Conservation (phyloP, 2,113 vertebrate species). For the Cryptoleucopteryx plumbea region DNA sequence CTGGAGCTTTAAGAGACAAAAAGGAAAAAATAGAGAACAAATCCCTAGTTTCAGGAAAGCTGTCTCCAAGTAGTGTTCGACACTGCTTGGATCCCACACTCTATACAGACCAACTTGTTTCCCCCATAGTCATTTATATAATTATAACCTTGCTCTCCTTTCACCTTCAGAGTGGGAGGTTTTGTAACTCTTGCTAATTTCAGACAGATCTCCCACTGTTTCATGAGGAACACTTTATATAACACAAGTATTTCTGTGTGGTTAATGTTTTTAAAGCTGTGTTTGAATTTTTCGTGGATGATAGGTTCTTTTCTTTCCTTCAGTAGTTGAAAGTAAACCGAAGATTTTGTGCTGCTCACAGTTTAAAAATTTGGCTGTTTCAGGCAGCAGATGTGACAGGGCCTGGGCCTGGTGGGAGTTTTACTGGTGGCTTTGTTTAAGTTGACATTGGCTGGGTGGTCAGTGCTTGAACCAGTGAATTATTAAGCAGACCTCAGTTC, state of each 20-base stretch:
- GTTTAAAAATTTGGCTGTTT: not conserved
- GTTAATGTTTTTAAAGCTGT: slow-evolving; percentile 10
- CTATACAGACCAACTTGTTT: slow-evolving; percentile 32
- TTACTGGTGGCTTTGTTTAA: not conserved
- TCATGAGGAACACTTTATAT: slow-evolving; percentile 46
- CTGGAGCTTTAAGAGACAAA: not conserved
- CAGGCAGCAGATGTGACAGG: not conserved
- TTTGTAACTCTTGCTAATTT: slow-evolving; percentile 60
- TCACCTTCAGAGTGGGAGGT: slow-evolving; percentile 60
- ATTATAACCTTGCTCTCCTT: slow-evolving; percentile 62
- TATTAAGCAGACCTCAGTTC: not conserved
- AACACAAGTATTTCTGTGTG: slow-evolving; percentile 26
- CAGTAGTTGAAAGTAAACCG: not conserved
- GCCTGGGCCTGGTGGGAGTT: not conserved
- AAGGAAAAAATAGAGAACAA: not conserved
- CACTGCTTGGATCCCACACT: slow-evolving; percentile 30
- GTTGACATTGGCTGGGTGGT: not conserved
- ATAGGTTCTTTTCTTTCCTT: not conserved
- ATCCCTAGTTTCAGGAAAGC: not conserved
- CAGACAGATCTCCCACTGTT: slow-evolving; percentile 40
- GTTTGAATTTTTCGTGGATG: not conserved
- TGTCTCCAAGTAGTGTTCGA: not conserved
- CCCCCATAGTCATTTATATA: slow-evolving; percentile 56
- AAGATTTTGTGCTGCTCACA: not conserved
- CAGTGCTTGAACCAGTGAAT: not conserved